Conservation (phyloP, 2,888 invertebrate species). For the Thereva nobilitata region DNA sequence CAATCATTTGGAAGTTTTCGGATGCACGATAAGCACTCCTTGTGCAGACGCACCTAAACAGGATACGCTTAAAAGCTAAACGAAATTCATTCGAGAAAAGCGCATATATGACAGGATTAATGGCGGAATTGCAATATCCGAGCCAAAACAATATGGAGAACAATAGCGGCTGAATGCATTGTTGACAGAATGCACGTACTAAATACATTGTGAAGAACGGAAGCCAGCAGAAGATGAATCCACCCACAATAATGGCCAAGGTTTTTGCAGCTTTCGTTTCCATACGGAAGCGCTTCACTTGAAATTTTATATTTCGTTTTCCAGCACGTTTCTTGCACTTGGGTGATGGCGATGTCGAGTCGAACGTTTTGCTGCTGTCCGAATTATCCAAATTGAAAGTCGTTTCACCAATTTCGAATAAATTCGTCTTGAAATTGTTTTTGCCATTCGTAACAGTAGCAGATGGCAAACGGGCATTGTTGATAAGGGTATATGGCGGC, state of each 20-base stretch:
- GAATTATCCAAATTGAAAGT: constrained; percentile 51
- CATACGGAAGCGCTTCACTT: constrained; percentile 89
- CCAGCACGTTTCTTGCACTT: constrained; percentile 71
- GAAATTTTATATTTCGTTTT: constrained; percentile 84
- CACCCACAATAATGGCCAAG: constrained; percentile 94
- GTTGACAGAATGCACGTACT: constrained; percentile 82
- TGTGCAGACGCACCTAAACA: constrained; percentile 81
- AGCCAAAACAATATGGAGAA: constrained; percentile 96
- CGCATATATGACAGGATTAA: constrained; percentile 94
- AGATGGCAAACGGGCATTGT: constrained; percentile 37
- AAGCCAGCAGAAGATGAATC: constrained; percentile 95
- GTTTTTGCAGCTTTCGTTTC: constrained; percentile 98
- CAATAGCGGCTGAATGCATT: constrained; percentile 81
- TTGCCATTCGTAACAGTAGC: constrained; percentile 45
- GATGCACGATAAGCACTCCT: constrained; percentile 57
- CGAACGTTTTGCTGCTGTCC: constrained; percentile 8
- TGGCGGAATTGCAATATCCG: constrained; percentile 95
- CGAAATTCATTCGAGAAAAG: constrained; percentile 93
- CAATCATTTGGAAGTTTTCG: constrained; percentile 57
- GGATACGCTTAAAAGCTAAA: constrained; percentile 90
- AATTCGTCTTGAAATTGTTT: constrained; percentile 52
- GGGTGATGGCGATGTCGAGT: constrained; percentile 34
- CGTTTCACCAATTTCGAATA: constrained; percentile 55
- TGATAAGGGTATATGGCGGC: constrained; percentile 49
- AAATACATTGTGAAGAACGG: constrained; percentile 96